Percentiles rank a stretch among this genome's conserved stretches.
Evolutionary conservation across 2,113 vertebrate genomes (phyloP).

Genomic region (Oreochromis spilurus): DNA sequence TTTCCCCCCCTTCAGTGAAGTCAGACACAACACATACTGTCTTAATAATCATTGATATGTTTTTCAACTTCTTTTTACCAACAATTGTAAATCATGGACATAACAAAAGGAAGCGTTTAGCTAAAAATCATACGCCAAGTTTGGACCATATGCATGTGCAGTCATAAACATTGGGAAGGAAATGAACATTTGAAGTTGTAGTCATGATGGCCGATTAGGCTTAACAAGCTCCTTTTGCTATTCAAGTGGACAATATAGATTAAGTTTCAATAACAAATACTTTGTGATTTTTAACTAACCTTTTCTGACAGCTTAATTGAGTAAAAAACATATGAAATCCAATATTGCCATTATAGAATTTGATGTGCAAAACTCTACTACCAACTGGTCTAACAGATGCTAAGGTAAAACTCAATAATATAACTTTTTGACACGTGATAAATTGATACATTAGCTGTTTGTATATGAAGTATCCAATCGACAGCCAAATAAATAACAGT

Average conservation of each 20-base stretch:
- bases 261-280: neutral
- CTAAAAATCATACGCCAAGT: neutral
- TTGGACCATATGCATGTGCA: neutral
- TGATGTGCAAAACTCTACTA: neutral
- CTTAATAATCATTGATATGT: neutral
- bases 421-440: neutral
- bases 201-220: neutral
- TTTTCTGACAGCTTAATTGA: neutral
- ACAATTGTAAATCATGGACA: neutral
- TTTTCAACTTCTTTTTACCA: neutral
- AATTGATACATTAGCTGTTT: neutral
- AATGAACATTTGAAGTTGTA: neutral
- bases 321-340: neutral
- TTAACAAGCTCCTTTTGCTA: neutral
- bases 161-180: slow-evolving; percentile 12
- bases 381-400: neutral
- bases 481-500: neutral
- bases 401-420: neutral
- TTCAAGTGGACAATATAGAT: neutral
- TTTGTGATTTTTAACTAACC: neutral
- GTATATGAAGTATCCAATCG: neutral
- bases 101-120: neutral
- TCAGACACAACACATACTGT: neutral
- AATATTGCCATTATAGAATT: neutral
- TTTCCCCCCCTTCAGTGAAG: neutral